These are phyloP conservation scores for Bujurquina vittata DNA, from an alignment of 2,113 vertebrate species.

Conservation along the genomic window DNA sequence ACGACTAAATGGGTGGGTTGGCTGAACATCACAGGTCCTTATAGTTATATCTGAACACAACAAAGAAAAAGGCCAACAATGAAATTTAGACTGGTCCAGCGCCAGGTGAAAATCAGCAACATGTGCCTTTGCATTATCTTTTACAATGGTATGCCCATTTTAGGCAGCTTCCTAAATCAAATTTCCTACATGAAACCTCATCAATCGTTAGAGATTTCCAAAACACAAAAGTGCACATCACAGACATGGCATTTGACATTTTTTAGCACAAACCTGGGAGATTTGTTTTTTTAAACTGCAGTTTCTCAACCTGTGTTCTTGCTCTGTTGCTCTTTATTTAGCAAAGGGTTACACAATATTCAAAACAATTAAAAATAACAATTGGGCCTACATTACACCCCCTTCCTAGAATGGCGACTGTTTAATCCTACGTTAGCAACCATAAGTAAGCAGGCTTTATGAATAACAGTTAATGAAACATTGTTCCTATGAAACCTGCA, in stretches of 20 bases:
- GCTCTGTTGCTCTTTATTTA: not conserved
- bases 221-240: not conserved
- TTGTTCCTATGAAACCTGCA: not conserved
- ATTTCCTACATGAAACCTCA: not conserved
- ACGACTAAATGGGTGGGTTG: not conserved
- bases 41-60: not conserved
- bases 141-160: not conserved
- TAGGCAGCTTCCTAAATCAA: not conserved
- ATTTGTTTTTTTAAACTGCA: not conserved
- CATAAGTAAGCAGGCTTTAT: not conserved
- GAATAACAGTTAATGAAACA: not conserved
- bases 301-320: not conserved
- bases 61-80: not conserved
- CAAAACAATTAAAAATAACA: slow-evolving; percentile 13
- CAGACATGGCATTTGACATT: not conserved
- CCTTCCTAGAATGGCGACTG: not conserved
- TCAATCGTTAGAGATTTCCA: not conserved
- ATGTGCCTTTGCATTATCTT: not conserved
- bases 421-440: not conserved
- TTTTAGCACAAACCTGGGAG: not conserved
- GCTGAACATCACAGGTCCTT: slow-evolving; percentile 30
- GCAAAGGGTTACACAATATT: not conserved
- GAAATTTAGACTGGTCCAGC: not conserved
- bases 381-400: not conserved
- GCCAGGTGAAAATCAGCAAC: not conserved